phyloP scores from a whole-genome alignment of 2,113 vertebrate species.

The Syngnathus floridae region DNA sequence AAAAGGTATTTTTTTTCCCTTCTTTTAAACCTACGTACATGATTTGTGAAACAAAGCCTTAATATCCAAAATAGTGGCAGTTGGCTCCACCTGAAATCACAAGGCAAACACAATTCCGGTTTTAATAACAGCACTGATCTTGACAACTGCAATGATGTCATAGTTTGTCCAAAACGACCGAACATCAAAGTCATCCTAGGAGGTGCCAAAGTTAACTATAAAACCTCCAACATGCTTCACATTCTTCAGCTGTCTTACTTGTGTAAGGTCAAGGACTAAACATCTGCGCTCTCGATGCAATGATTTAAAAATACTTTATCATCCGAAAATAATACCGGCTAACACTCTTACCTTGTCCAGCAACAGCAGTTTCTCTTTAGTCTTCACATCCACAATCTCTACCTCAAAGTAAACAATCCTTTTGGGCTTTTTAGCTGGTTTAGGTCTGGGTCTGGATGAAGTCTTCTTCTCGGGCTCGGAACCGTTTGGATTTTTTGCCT shows the following conservation, averaged over 20 bases:
- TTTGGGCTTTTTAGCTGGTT: conserved; percentile 76
- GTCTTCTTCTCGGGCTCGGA: conserved; percentile 41
- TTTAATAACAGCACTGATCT: neutral
- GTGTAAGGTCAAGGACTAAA: neutral
- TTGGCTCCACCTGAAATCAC: conserved; percentile 80
- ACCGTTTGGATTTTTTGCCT: conserved; percentile 62
- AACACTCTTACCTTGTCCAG: conserved; percentile 82
- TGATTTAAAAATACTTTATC: neutral
- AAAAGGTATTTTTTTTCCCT: neutral
- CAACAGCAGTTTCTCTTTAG: conserved; percentile 85
- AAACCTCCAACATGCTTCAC: neutral
- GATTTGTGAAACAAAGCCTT: conserved; percentile 87
- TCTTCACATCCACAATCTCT: conserved; percentile 86
- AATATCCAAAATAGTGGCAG: conserved; percentile 84
- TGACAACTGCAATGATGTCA: no score
- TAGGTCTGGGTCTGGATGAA: conserved; percentile 57
- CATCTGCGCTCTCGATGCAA: neutral
- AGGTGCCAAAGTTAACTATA: conserved; percentile 16
- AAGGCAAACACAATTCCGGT: neutral
- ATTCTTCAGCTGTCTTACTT: conserved; percentile 5
- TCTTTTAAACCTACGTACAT: conserved; percentile 68
- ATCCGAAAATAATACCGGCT: neutral
- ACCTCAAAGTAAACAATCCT: conserved; percentile 91
- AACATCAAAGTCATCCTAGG: neutral
- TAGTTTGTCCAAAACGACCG: neutral